Evolutionary conservation across 2,888 invertebrate species (phyloP), one percentile per base, ranked within the genome.

Genomic region (Aelia acuminata): DNA sequence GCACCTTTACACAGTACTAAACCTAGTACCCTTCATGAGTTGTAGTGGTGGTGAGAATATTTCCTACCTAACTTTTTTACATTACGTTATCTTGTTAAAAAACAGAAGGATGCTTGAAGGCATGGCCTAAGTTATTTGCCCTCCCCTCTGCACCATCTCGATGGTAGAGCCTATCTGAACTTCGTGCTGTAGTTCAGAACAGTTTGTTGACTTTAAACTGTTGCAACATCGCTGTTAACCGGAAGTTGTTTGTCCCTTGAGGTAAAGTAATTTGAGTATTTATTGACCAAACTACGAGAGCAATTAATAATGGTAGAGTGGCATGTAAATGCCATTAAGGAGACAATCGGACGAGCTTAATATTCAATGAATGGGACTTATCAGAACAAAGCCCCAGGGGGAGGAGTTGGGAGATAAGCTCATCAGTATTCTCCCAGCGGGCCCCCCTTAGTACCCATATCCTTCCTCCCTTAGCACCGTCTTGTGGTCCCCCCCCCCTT

Each of bases 341-440:
- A 70, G 63, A 70, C 63, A 70, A 70, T 70, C 10, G 63, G 35
- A 35, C 18, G 31, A 70, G 63, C 63, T 70, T 70, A 70, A 70
- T 70, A 70, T 70, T 70, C 63, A 70, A 70, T 70, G 63, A 70
- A 70, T 70, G 31, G 63, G 63, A 70, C 31, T 70, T 70, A 35
- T 31, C 31, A 35, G 63, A 70, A 70, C 63, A 70, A 70, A 70
- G 63, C 63, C 63, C 26, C 63, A 18, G 35, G 35, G 63, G 31
- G 8, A 70, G 63, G 63, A 70, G 31, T 70, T 70, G 63, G 63
- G 18, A 18, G 63, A 35, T 70, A 70, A 70, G 31, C 63, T 31
- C 63, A 70, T 70, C 63, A 70, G 63, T 70, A 70, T 70, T 70
- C 63, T 3, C 13, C 63, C 63, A n/a, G n/a, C 63, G 26, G 63